Percentiles rank a stretch among this genome's conserved stretches.
Conservation (phyloP, 2,113 vertebrate genomes). For the Nannospalax galili region DNA sequence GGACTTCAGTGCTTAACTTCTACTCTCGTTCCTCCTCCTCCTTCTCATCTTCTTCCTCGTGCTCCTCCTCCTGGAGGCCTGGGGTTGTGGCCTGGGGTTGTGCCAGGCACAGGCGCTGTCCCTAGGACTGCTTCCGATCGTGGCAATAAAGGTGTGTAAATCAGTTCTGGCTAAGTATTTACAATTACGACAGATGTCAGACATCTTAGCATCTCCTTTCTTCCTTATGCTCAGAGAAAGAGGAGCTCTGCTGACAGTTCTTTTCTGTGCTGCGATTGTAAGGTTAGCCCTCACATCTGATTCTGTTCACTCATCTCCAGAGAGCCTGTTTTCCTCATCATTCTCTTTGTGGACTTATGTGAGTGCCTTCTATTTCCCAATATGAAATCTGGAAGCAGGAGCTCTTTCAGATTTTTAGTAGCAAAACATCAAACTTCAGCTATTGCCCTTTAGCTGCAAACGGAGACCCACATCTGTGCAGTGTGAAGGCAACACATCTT, state of each 20-base stretch:
- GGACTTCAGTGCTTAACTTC: not conserved
- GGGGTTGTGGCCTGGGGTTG: not conserved
- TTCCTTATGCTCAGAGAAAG: not conserved
- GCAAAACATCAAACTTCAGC: slow-evolving; percentile 48
- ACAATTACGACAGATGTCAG: not conserved
- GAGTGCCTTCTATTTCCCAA: not conserved
- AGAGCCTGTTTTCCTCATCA: not conserved
- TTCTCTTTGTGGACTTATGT: not conserved
- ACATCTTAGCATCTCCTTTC: not conserved
- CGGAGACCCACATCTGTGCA: not conserved
- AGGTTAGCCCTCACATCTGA: not conserved
- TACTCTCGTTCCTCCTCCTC: not conserved
- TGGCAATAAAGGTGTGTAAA: not conserved
- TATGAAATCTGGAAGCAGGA: not conserved
- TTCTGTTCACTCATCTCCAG: not conserved
- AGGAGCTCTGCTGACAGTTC: not conserved
- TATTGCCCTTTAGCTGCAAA: not conserved
- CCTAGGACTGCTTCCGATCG: not conserved
- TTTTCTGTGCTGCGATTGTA: not conserved
- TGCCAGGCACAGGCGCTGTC: not conserved
- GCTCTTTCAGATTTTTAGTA: slow-evolving; percentile 13
- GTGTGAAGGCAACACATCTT: slow-evolving; percentile 38
- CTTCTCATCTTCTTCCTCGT: rapidly evolving
- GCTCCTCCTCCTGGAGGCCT: not conserved
- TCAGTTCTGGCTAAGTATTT: not conserved